Evolutionary conservation across 2,888 invertebrate genomes (phyloP), one percentile per base, ranked within the genome.

Genomic region (Sarcophaga rosellei): DNA sequence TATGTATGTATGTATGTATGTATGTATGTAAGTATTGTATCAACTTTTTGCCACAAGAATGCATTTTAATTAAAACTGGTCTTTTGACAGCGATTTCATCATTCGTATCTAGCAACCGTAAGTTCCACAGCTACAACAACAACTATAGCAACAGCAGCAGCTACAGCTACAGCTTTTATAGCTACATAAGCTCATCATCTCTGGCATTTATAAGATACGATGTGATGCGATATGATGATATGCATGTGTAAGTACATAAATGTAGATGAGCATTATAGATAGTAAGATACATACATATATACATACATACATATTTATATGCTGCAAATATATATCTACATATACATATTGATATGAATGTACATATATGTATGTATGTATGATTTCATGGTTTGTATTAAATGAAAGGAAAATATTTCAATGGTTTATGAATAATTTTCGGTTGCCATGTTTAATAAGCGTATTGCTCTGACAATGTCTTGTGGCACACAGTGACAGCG

Each of bases 31-130:
- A 1, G 61, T 11, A 61, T 61, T 61, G 20, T n/a, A 45, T 47
- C 45, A 47, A 20, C 5, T 65, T 76, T 66, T 76, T 66, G 76
- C 76, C 66, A 76, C 57, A 66, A 76, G 44, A 76, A 66, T 76
- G 66, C 65, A 44, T 57, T 76, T 76, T 76, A 66, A 76, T 76
- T 76, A 76, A 76, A 59, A 57, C 44, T 76, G 57, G 20, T 44
- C 53, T 57, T 75, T 53, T 45, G 25, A 23, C 23, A 35, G n/a
- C 17, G 21, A 12, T 45, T 53, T 75, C 75, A 63, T 65, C 65
- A 63, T 63, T 53, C 53, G 53, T 53, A 53, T 53, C 53, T 17
- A 17, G 1, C 15, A 23, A 10, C 25, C 15, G 23, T 63, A 61
- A 53, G 53, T 53, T 53, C 53, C 12, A 53, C 17, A 17, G 53